These are phyloP conservation scores for Drosophila subsilvestris DNA, from an alignment of 2,888 invertebrate species.

Conservation along the genomic window DNA sequence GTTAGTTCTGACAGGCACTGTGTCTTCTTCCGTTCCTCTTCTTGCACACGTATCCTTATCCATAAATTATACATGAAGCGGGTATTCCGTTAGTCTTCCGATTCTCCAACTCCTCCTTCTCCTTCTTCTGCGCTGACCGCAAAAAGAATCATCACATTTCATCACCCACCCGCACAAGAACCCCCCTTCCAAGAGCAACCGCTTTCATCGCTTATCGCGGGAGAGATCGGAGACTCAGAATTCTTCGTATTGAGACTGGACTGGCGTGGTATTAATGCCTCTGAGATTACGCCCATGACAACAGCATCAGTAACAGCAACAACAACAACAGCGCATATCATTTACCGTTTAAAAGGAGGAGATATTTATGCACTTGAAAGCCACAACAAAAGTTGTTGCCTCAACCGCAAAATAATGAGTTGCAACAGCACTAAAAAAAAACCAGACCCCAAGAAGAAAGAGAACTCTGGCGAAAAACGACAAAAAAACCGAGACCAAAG, in stretches of 20 bases:
- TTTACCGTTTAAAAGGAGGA: slow-evolving; percentile 64
- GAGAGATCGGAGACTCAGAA: slow-evolving; percentile 37
- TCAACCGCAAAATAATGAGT: slow-evolving; percentile 76
- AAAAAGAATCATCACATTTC: slow-evolving; percentile 48
- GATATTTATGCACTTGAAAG: slow-evolving; percentile 75
- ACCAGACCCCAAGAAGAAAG: not conserved
- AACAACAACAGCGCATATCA: slow-evolving; percentile 47
- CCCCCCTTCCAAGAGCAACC: slow-evolving; percentile 12
- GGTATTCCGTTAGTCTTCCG: slow-evolving; percentile 36
- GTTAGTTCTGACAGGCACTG: not conserved
- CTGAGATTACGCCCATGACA: slow-evolving; percentile 57
- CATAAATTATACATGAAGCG: slow-evolving; percentile 21
- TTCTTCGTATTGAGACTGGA: not conserved
- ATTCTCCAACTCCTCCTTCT: not conserved
- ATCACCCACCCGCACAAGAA: slow-evolving; percentile 46
- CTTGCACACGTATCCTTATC: slow-evolving; percentile 6
- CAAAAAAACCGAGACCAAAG: slow-evolving; percentile 25
- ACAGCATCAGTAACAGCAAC: slow-evolving; percentile 2
- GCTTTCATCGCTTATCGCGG: slow-evolving; percentile 36
- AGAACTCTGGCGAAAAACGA: slow-evolving; percentile 11
- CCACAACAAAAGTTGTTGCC: slow-evolving; percentile 58
- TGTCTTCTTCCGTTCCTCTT: not conserved
- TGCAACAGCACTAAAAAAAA: slow-evolving; percentile 56
- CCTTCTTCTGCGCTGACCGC: slow-evolving; percentile 33
- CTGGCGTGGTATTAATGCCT: slow-evolving; percentile 58